Evolutionary conservation across 2,888 invertebrate species (phyloP).

Genomic region (Megalurothrips usitatus): DNA sequence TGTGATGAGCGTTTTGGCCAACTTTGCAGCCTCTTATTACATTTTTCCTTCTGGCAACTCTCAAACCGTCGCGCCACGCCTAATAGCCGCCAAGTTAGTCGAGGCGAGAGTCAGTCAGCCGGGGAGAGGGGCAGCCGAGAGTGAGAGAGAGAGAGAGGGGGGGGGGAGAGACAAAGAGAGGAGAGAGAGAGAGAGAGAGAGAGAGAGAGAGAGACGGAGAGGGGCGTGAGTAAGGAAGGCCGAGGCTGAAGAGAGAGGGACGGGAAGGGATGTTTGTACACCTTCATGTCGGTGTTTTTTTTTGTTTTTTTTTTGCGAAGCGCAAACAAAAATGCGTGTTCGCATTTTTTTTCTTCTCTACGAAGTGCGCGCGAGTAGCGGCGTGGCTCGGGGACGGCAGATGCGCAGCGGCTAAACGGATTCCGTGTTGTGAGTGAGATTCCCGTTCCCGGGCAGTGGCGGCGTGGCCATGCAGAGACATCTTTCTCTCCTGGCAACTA

Average conservation of each 20-base stretch:
- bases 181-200: conserved; percentile 13
- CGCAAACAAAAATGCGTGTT: too few species aligned
- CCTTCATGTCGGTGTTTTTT: too few species aligned
- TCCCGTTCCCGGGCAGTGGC: too few species aligned
- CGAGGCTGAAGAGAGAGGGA: conserved; percentile 31
- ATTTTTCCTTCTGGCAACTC: conserved; percentile 26
- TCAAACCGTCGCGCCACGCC: conserved; percentile 12
- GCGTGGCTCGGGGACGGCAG: too few species aligned
- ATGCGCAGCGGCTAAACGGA: too few species aligned
- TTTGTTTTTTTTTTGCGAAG: too few species aligned
- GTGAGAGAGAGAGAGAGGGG: conserved; percentile 26
- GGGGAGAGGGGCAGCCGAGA: background rate
- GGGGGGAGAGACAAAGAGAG: conserved; percentile 31
- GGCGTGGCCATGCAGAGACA: too few species aligned
- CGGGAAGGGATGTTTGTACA: background rate
- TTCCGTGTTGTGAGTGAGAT: too few species aligned
- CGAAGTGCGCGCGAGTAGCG: too few species aligned
- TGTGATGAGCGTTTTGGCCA: conserved; percentile 24
- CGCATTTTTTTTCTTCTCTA: too few species aligned
- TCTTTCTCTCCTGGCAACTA: too few species aligned
- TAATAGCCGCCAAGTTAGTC: background rate
- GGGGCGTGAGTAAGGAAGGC: too few species aligned
- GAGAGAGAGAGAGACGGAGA: conserved; percentile 26
- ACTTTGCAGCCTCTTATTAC: conserved; percentile 12
- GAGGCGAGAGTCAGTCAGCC: background rate